These are phyloP conservation scores for Trachymyrmex cornetzi DNA, from an alignment of 1,140 invertebrate genomes.

Conservation along the genomic window DNA sequence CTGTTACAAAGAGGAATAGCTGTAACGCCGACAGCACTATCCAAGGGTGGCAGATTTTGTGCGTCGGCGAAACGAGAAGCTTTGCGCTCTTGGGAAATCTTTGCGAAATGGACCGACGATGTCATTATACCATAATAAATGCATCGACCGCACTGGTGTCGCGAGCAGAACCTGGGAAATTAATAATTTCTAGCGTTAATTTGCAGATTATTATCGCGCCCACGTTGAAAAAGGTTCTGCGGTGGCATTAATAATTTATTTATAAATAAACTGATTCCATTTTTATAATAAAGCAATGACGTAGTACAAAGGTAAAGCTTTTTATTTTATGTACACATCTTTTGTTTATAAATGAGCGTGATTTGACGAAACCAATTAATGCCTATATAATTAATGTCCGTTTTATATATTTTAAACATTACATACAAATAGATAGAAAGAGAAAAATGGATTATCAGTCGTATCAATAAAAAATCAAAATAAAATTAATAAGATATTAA, in stretches of 20 bases:
- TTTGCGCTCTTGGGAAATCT: slow-evolving; percentile 60
- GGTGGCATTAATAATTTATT: neutral
- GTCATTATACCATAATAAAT: slow-evolving; percentile 56
- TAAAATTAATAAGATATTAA: neutral
- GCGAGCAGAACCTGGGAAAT: slow-evolving; percentile 21
- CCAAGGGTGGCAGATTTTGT: slow-evolving; percentile 31
- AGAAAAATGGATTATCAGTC: neutral
- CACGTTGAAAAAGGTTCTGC: neutral
- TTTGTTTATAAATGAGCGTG: no score
- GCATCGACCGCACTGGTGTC: slow-evolving; percentile 31
- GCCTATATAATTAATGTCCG: neutral
- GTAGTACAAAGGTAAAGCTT: neutral
- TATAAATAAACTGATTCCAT: neutral
- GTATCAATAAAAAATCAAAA: neutral
- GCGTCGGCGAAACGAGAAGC: slow-evolving; percentile 20
- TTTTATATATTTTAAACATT: neutral
- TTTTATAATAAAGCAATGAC: neutral
- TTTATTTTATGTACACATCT: neutral
- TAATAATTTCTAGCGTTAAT: slow-evolving; percentile 43
- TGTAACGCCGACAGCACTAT: neutral
- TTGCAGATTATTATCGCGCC: slow-evolving; percentile 9
- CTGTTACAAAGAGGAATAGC: neutral
- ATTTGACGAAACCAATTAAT: neutral
- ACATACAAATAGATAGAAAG: neutral
- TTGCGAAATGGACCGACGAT: slow-evolving; percentile 50